phyloP scores from a whole-genome alignment of 2,888 invertebrate genomes.

The Parochlus steinenii region DNA sequence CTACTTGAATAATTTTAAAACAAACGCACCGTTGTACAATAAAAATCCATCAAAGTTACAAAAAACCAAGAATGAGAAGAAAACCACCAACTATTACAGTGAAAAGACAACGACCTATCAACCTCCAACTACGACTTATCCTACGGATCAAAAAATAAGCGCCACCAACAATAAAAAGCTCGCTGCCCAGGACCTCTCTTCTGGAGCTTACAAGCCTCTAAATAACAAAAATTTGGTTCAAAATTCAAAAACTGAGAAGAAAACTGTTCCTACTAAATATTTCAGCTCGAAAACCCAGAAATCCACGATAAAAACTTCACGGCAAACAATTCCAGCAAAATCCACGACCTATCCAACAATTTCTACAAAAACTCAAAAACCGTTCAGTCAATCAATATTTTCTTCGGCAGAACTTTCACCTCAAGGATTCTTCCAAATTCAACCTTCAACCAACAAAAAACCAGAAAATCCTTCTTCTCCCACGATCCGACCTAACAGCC shows the following conservation, averaged over 20 bases:
- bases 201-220: too few relatives aligned
- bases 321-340: not conserved
- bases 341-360: not conserved
- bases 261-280: not conserved
- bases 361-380: not conserved
- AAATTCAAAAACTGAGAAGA: too few relatives aligned
- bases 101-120: not conserved
- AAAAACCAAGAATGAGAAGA: conserved; percentile 2
- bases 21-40: conserved; percentile 5
- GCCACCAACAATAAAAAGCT: not conserved
- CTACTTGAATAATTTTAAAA: conserved; percentile 7
- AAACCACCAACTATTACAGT: not conserved
- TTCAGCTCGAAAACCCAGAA: not conserved
- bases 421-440: too few relatives aligned
- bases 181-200: not conserved
- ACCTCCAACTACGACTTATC: too few relatives aligned
- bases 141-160: conserved; percentile 2
- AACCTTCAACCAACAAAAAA: too few relatives aligned
- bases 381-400: conserved; percentile 3
- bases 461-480: too few relatives aligned
- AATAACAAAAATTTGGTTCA: too few relatives aligned
- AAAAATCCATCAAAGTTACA: conserved; percentile 7
- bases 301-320: not conserved
- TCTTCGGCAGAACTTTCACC: too few relatives aligned
- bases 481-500: too few relatives aligned